These are phyloP conservation scores for Chrysolophus pictus DNA, from an alignment of 2,797 vertebrate genomes.

Conservation along the genomic window DNA sequence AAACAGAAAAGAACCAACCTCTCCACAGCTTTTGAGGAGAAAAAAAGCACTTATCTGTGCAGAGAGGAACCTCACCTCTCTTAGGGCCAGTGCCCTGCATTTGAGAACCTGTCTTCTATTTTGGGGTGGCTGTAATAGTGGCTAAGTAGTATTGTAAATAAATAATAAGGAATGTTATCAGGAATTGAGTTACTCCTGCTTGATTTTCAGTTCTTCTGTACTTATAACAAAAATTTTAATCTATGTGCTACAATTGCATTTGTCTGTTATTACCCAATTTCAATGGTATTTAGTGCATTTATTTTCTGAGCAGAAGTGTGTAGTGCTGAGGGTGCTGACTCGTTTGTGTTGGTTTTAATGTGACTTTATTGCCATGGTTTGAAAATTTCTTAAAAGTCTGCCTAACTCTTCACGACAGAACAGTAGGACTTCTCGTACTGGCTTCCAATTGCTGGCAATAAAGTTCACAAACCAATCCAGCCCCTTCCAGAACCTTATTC, in stretches of 20 bases:
- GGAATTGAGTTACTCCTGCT: not conserved
- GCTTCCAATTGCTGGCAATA: not conserved
- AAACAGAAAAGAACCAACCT: not conserved
- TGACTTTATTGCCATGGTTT: not conserved
- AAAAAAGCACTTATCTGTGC: not conserved
- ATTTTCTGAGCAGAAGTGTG: not conserved
- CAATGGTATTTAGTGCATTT: not conserved
- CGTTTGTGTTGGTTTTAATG: not conserved
- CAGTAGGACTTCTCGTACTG: not conserved
- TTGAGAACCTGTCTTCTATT: not conserved
- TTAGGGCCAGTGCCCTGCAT: not conserved
- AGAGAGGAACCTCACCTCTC: not conserved
- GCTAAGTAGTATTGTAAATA: not conserved
- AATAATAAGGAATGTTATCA: not conserved
- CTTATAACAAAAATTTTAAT: not conserved
- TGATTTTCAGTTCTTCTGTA: not conserved
- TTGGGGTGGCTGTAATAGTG: not conserved
- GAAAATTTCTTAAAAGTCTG: not conserved
- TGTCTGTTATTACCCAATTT: not conserved
- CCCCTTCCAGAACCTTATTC: not conserved
- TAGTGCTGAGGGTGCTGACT: not conserved
- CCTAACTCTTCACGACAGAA: not conserved
- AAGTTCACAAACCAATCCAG: not conserved
- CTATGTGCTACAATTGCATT: not conserved
- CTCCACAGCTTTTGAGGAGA: not conserved